A percentile compares a stretch with the other conserved stretches of the same genome.
phyloP scores from a whole-genome alignment of 2,797 vertebrate species.

The Uromys caudimaculatus region DNA sequence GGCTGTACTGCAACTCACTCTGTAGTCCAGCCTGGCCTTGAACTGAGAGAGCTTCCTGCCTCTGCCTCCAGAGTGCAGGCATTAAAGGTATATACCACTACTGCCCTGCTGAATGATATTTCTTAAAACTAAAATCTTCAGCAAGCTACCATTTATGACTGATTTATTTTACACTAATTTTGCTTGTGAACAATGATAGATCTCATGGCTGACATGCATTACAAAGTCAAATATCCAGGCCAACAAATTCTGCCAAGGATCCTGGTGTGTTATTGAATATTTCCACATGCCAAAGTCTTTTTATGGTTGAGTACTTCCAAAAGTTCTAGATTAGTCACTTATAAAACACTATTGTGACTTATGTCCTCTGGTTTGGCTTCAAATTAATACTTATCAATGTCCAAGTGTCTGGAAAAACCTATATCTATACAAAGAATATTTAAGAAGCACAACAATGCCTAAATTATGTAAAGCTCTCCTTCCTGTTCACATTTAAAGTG shows the following conservation, averaged over 20 bases:
- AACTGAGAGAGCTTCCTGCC: background rate
- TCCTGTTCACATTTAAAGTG: slow-evolving; percentile 39
- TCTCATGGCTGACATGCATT: background rate
- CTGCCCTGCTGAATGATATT: background rate
- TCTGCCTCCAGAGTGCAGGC: background rate
- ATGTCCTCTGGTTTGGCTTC: background rate
- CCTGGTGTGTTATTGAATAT: background rate
- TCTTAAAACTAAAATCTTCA: slow-evolving; percentile 8
- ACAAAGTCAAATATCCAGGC: background rate
- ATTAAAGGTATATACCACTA: background rate
- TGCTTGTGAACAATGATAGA: background rate
- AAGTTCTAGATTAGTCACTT: slow-evolving; percentile 1
- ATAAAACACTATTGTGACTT: background rate
- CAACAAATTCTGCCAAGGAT: slow-evolving; percentile 1
- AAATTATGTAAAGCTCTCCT: slow-evolving; percentile 17
- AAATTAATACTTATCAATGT: background rate
- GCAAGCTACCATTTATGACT: background rate
- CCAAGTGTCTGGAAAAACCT: slow-evolving; percentile 12
- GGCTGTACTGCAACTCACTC: background rate
- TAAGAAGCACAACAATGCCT: slow-evolving; percentile 18
- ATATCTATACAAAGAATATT: background rate
- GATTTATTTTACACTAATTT: background rate
- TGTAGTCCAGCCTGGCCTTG: background rate
- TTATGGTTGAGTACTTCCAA: slow-evolving; percentile 17
- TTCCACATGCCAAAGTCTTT: background rate